These are phyloP conservation scores for Semotilus atromaculatus DNA, from an alignment of 2,797 vertebrate genomes.

Conservation along the genomic window DNA sequence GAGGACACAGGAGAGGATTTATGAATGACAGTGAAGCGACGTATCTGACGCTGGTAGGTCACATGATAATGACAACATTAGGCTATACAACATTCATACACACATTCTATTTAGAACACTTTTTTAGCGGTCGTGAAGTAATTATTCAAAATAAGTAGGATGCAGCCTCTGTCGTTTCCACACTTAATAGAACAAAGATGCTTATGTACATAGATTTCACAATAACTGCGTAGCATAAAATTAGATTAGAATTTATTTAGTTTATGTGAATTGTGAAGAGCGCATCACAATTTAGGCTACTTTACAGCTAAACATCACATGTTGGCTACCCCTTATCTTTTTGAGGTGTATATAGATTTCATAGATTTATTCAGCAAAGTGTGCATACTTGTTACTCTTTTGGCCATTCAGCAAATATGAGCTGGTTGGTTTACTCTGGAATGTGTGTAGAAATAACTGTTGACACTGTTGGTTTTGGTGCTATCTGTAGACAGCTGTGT, in stretches of 20 bases:
- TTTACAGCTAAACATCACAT: background rate
- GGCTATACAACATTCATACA: no score
- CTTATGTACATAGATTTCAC: background rate
- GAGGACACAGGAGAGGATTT: no score
- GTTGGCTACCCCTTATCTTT: background rate
- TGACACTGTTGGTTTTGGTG: background rate
- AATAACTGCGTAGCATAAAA: background rate
- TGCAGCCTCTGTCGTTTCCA: background rate
- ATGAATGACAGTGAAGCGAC: no score
- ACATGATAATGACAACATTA: no score
- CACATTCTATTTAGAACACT: no score
- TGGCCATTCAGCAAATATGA: background rate
- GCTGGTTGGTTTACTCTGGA: background rate
- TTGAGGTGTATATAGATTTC: background rate
- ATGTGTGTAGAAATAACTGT: background rate
- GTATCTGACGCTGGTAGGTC: no score
- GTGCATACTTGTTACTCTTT: background rate
- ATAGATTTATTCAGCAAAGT: background rate
- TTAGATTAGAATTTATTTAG: background rate
- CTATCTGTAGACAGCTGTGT: background rate
- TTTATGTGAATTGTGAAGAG: background rate
- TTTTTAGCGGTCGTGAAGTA: no score
- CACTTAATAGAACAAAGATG: background rate
- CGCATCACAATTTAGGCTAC: background rate
- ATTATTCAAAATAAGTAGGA: no score